Conservation (phyloP, 1,140 invertebrate genomes). For the Drosophila grimshawi region DNA sequence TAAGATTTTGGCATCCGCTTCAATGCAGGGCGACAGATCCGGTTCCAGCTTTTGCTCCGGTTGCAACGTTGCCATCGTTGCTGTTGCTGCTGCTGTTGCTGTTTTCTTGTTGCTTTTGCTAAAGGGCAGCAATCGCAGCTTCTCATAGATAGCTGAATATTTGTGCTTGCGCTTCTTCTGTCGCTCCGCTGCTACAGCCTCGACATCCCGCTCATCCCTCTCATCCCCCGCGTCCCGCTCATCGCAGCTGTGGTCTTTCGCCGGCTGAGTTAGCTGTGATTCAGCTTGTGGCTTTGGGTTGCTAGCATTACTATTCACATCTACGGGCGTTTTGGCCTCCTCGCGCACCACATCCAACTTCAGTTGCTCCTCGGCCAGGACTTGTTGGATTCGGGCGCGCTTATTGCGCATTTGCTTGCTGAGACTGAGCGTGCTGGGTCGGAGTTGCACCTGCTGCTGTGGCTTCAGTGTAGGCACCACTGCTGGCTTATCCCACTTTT, state of each 20-base stretch:
- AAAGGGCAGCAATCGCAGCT: conserved; percentile 69
- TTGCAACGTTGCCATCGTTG: neutral
- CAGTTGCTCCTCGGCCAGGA: conserved; percentile 3
- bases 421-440: conserved; percentile 20
- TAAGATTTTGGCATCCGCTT: conserved; percentile 68
- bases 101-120: conserved; percentile 46
- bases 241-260: neutral
- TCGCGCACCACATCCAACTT: conserved; percentile 50
- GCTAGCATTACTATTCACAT: conserved; percentile 25
- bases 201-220: conserved; percentile 11
- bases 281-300: conserved; percentile 26
- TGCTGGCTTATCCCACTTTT: conserved; percentile 81
- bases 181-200: conserved; percentile 46
- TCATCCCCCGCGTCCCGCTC: neutral
- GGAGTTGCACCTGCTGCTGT: conserved; percentile 67
- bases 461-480: conserved; percentile 74
- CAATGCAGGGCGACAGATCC: conserved; percentile 46
- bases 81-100: conserved; percentile 15
- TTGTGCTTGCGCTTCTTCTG: conserved; percentile 74
- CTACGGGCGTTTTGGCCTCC: conserved; percentile 53
- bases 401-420: conserved; percentile 33
- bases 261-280: conserved; percentile 18
- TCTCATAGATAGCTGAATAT: conserved; percentile 79
- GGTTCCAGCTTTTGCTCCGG: neutral
- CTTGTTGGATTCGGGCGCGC: neutral